Evolutionary conservation across 2,888 invertebrate species (phyloP), one percentile per base, ranked within the genome.

Genomic region (Xylocampa areola): DNA sequence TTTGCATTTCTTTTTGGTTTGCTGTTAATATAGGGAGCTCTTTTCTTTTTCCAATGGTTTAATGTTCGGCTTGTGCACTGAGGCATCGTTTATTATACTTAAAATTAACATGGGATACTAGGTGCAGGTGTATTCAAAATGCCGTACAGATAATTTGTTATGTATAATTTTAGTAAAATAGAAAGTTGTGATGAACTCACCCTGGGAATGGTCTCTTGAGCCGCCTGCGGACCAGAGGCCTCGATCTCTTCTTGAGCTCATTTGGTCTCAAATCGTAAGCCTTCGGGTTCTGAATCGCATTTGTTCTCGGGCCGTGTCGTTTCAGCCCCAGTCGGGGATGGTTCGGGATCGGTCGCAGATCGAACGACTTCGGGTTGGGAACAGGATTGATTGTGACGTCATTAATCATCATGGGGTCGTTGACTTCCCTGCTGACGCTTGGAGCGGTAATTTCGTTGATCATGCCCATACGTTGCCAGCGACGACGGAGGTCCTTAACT

Each of bases 361-460:
- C 91, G 81, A 76, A 90, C 0, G 91, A 86, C 74, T 92, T 93
- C 48, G 90, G 89, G 72, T 86, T 85, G 19, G 65, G 61, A 6
- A 86, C 68, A 0, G 90, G 88, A 73, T 87, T 90, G 47, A 67
- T 76, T 0, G 88, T 89, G 77, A 90, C 88, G 70, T 90, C 91
- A 72, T 91, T 90, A 19, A 66, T 44, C 82, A 81, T 81, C 58
- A 79, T 81, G 4, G 84, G 86, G 61, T 94, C 92, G 68, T 87
- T 81, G 48, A 80, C 73, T 66, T 94, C 91, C 36, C 84, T 79
- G 72, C 92, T 91, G 45, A 81, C 74, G 64, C 82, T 85, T 0
- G 90, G 95, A 70, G 70, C 94, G 0, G 91, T 94, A 64, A 95
- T 94, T 82, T 95, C 95, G 86, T 95, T 95, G 45, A 94, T 77